These are phyloP conservation scores for Trinectes maculatus DNA, from an alignment of 2,113 vertebrate genomes.

Conservation along the genomic window DNA sequence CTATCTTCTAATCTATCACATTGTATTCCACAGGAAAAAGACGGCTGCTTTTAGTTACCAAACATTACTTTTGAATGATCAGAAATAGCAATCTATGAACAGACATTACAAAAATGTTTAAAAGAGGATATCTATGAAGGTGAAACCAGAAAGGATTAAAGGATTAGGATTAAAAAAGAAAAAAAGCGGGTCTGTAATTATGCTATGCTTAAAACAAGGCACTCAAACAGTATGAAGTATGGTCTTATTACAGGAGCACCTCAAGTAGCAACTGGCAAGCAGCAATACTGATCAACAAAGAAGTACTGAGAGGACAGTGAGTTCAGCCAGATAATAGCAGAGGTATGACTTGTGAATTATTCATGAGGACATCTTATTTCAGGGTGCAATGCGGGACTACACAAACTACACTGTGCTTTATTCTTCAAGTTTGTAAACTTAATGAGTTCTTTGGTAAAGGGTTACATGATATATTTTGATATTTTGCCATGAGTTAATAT, in stretches of 20 bases:
- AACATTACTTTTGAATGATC: background rate
- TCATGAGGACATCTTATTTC: constrained; percentile 36
- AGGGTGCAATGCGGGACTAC: constrained; percentile 32
- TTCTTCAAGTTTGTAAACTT: constrained; percentile 5
- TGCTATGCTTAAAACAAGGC: too few relatives aligned
- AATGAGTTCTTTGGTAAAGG: background rate
- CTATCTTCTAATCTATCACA: too few relatives aligned
- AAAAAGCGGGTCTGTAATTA: background rate
- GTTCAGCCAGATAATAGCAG: constrained; percentile 31
- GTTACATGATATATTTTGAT: too few relatives aligned
- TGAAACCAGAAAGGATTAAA: constrained; percentile 25
- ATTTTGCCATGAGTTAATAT: too few relatives aligned
- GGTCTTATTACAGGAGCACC: background rate
- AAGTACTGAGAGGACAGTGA: constrained; percentile 34
- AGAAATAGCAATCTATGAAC: background rate
- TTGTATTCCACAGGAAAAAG: background rate
- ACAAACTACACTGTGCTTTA: background rate
- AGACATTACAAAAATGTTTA: background rate
- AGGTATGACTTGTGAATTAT: constrained; percentile 57
- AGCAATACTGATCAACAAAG: constrained; percentile 37
- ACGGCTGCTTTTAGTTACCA: background rate
- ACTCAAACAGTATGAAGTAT: background rate
- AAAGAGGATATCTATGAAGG: constrained; percentile 11
- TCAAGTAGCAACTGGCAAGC: background rate
- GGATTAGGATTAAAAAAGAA: constrained; percentile 26